Evolutionary conservation across 2,888 invertebrate genomes (phyloP).

Genomic region (Thalpophila matura): DNA sequence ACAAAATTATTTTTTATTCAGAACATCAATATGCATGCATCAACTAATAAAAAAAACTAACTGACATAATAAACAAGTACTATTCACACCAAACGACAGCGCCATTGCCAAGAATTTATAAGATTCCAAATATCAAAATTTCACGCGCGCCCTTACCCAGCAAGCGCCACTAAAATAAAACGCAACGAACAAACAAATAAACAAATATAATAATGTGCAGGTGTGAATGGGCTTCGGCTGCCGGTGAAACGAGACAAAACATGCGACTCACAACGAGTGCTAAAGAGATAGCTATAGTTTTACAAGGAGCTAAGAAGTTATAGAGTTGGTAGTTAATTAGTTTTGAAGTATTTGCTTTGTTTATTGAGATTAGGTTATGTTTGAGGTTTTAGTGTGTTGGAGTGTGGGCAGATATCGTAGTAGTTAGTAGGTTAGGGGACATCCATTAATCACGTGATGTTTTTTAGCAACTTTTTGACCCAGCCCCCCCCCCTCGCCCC

Average conservation of each 20-base stretch:
- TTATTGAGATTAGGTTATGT: conserved; percentile 21
- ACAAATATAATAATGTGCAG: conserved; percentile 83
- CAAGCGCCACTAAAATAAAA: conserved; percentile 76
- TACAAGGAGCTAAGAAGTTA: conserved; percentile 48
- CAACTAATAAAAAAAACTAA: too few species aligned
- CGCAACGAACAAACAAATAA: conserved; percentile 81
- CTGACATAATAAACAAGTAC: too few species aligned
- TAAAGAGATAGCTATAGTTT: conserved; percentile 69
- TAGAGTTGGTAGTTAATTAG: conserved; percentile 59
- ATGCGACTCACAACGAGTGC: conserved; percentile 46
- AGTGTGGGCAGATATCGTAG: too few species aligned
- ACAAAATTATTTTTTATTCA: too few species aligned
- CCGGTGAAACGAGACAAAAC: conserved; percentile 76
- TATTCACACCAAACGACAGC: neutral
- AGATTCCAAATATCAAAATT: conserved; percentile 15
- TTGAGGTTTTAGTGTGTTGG: conserved; percentile 2
- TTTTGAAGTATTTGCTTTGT: conserved; percentile 39
- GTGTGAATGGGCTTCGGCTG: conserved; percentile 84
- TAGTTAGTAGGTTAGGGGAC: too few species aligned
- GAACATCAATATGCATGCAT: too few species aligned
- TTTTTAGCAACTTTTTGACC: too few species aligned
- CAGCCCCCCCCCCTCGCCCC: too few species aligned
- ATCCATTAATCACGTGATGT: too few species aligned
- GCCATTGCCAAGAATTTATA: neutral
- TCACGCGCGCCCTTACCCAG: conserved; percentile 65